Base-by-base conservation (phyloP, 1,140 invertebrate genomes). In the Calephelis nemesis region DNA sequence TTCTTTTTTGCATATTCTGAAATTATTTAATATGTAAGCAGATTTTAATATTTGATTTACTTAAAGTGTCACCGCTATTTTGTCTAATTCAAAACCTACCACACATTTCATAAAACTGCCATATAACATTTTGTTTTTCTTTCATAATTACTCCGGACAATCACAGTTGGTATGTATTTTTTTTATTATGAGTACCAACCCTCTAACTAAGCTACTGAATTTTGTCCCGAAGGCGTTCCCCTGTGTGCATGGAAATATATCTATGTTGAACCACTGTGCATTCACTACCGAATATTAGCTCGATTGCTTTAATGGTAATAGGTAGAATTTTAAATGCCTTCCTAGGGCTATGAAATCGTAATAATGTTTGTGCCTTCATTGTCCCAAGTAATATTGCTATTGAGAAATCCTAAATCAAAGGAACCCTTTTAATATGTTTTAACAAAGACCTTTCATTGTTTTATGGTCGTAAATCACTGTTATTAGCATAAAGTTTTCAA, bases 141-240 rank as follows among this genome's bases (percentile, higher is more conserved):
- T 89, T 83, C 87, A 84, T 76, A 75, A 75, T 75, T 76, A 79
- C 77, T 82, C 77, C 83, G 86, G 87, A 89, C 74, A 73, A 65
- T 72, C 71, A 77, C 86, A 89, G 88, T 91, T 68, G 88, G 88
- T 91, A 89, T 82, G 88, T 91, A 90, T 85, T 77, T 69, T 71
- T 79, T 74, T 70, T 63, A 60, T 15, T 47, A 66, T 60, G 62
- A 64, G 47, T 70, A 13, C 45, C 64, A 65, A 66, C 45, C 11
- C 8, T 19, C 42, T 45, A 9, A 66, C 49, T 45, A 58, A 52
- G 9, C 39, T 42, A 66, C 4, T 30, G 47, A n/a, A 48, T 47
- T 50, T n/a, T 45, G 15, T 66, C 39, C 50, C 7, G 15, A 39
- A 13, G 40, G 48, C 45, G 15, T 58, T 15, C 65, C 50, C 47